A percentile compares a stretch with the other conserved stretches of the same genome.
Evolutionary conservation across 2,888 invertebrate genomes (phyloP).

Genomic region (Silvanus unidentatus): DNA sequence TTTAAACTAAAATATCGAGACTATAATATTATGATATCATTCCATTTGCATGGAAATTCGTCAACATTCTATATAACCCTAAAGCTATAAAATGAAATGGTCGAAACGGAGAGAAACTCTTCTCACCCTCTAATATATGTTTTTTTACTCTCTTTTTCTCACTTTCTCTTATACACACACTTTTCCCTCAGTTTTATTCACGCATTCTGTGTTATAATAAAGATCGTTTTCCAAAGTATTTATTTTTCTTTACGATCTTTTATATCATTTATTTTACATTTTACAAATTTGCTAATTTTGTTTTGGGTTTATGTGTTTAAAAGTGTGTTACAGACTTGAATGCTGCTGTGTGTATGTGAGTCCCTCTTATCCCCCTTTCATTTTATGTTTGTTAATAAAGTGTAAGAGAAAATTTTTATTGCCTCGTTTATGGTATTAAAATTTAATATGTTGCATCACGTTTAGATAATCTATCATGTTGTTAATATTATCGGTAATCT

Average conservation of each 20-base stretch:
- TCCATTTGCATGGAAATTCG: slow-evolving; percentile 38
- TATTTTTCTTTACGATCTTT: slow-evolving; percentile 26
- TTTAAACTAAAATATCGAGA: neutral
- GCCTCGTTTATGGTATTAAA: no score
- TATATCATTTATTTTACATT: slow-evolving; percentile 26
- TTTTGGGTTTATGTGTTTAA: slow-evolving; percentile 6
- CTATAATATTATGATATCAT: slow-evolving; percentile 20
- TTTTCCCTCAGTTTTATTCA: slow-evolving; percentile 17
- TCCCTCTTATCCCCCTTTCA: no score
- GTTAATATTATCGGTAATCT: no score
- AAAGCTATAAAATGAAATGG: slow-evolving; percentile 22
- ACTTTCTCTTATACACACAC: no score
- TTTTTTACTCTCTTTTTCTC: no score
- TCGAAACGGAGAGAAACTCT: slow-evolving; percentile 12
- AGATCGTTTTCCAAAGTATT: slow-evolving; percentile 27
- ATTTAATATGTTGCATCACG: no score
- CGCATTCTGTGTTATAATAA: slow-evolving; percentile 29
- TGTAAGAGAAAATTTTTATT: no score
- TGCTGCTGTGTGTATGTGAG: no score
- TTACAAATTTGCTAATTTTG: slow-evolving; percentile 24
- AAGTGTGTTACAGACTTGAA: slow-evolving; percentile 10
- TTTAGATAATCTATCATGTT: no score
- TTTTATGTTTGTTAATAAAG: no score
- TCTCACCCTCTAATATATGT: no score
- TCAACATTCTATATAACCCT: slow-evolving; percentile 36